Conservation (phyloP, 2,888 invertebrate species). For the Gibbula magus region DNA sequence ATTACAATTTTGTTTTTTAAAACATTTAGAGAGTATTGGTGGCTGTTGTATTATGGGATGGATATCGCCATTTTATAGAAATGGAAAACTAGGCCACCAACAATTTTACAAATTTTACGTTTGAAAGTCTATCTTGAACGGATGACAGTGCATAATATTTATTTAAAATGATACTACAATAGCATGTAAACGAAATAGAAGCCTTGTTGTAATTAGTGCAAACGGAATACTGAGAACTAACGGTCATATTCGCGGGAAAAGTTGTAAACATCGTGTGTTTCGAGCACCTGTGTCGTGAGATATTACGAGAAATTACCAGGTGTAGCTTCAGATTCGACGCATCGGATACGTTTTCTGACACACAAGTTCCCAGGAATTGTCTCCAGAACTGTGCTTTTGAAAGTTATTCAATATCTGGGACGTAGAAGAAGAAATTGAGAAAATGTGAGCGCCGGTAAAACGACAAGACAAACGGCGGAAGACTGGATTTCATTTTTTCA, state of each 20-base stretch:
- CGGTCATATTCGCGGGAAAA: not conserved
- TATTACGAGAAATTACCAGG: not conserved
- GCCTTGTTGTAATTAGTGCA: not conserved
- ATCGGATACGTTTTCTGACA: not conserved
- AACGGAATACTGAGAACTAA: not conserved
- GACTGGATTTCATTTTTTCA: not conserved
- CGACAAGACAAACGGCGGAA: not conserved
- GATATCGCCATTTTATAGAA: not conserved
- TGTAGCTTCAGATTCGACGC: not conserved
- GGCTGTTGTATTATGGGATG: not conserved
- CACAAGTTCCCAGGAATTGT: no score
- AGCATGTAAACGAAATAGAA: not conserved
- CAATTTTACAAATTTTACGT: slow-evolving; percentile 1
- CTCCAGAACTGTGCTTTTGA: no score
- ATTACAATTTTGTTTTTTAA: no score
- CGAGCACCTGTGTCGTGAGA: slow-evolving; percentile 8
- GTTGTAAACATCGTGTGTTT: slow-evolving; percentile 11
- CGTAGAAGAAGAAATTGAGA: not conserved
- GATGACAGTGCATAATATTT: not conserved
- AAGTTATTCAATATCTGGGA: no score
- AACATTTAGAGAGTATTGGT: not conserved
- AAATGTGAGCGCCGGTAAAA: not conserved
- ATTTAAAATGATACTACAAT: not conserved
- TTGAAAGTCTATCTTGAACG: not conserved
- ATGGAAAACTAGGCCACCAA: not conserved